Evolutionary conservation across 2,797 vertebrate species (phyloP).

Genomic region (Sebastes hubbsi): DNA sequence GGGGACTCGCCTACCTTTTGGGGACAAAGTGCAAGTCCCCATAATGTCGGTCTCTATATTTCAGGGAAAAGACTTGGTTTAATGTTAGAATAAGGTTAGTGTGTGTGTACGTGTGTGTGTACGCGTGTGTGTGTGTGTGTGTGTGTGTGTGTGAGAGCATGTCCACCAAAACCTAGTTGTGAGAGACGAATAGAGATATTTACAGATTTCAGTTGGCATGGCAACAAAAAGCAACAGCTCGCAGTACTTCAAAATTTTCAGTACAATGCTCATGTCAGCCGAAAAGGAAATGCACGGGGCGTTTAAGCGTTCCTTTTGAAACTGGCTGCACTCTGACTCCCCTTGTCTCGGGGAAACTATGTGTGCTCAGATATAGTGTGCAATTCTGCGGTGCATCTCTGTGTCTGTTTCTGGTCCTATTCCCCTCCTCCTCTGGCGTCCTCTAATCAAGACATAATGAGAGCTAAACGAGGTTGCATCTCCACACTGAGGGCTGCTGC

Average conservation of each 20-base stretch:
- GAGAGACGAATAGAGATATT: conserved; percentile 71
- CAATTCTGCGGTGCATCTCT: conserved; percentile 50
- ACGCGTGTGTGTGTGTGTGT: background rate
- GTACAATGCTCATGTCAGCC: conserved; percentile 46
- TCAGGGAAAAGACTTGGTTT: background rate
- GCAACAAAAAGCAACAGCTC: conserved; percentile 79
- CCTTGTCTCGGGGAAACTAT: conserved; percentile 13
- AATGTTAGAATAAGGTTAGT: background rate
- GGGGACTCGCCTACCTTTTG: background rate
- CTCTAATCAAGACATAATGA: conserved; percentile 86
- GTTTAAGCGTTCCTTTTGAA: conserved; percentile 45
- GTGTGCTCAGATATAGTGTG: conserved; percentile 22
- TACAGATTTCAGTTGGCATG: conserved; percentile 81
- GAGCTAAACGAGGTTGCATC: conserved; percentile 84
- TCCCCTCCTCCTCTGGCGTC: conserved; percentile 68
- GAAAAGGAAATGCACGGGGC: conserved; percentile 33
- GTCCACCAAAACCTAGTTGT: conserved; percentile 52
- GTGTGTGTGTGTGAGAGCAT: background rate
- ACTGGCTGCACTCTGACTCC: conserved; percentile 40
- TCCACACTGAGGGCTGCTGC: conserved; percentile 65
- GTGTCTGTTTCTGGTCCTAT: conserved; percentile 63
- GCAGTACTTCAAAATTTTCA: conserved; percentile 58
- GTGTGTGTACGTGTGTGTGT: background rate
- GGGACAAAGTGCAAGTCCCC: background rate
- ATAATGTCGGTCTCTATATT: background rate